These are phyloP conservation scores for Ailurus styani DNA, from an alignment of 2,113 vertebrate species.

Conservation along the genomic window DNA sequence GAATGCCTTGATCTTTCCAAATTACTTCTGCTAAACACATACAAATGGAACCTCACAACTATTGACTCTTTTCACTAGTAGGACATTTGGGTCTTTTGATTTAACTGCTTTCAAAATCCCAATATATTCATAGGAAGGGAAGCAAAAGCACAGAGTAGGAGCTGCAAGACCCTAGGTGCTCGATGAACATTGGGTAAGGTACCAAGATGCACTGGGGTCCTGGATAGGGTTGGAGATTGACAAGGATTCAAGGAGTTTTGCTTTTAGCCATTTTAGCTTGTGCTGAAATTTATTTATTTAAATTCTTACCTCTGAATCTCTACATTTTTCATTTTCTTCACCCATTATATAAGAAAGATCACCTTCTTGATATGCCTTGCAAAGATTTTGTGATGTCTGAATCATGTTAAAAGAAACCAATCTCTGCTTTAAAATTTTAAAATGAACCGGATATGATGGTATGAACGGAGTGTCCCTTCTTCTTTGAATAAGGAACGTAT, in stretches of 20 bases:
- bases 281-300: neutral
- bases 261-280: neutral
- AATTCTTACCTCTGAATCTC: neutral
- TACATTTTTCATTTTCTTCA: neutral
- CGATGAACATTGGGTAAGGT: neutral
- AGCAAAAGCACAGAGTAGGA: neutral
- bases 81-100: neutral
- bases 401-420: neutral
- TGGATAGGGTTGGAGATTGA: neutral
- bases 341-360: neutral
- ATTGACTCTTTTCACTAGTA: neutral
- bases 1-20: neutral
- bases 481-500: neutral
- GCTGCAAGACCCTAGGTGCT: neutral
- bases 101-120: neutral
- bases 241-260: neutral
- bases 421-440: neutral
- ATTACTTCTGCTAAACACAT: neutral
- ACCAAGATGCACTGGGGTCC: neutral
- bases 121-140: neutral
- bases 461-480: neutral
- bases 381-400: neutral
- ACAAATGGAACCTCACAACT: neutral
- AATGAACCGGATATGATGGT: neutral
- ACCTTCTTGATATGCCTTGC: neutral